These are phyloP conservation scores for Tenthredo notha DNA, from an alignment of 2,888 invertebrate species.

Conservation along the genomic window DNA sequence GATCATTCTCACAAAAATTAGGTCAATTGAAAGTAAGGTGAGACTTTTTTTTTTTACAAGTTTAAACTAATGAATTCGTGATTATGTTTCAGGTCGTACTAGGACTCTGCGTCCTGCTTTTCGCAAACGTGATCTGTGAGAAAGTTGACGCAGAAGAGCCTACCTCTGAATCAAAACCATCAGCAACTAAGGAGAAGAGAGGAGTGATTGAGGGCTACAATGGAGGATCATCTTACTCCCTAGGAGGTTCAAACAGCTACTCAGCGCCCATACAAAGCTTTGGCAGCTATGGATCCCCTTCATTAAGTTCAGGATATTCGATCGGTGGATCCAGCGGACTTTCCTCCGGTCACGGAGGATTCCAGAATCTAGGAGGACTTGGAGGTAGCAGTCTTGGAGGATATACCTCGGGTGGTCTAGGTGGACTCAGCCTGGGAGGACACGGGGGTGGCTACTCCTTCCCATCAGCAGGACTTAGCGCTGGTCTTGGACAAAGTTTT, in stretches of 20 bases:
- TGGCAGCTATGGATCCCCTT: conserved; percentile 14
- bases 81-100: conserved; percentile 66
- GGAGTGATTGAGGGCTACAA: conserved; percentile 68
- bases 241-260: conserved; percentile 62
- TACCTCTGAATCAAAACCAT: conserved; percentile 19
- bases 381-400: conserved; percentile 59
- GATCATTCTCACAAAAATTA: conserved; percentile 6
- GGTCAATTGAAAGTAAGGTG: conserved; percentile 42
- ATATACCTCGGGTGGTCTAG: conserved; percentile 51
- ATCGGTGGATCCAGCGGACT: conserved; percentile 55
- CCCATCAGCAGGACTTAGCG: conserved; percentile 57
- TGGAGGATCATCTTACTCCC: conserved; percentile 61
- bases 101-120: conserved; percentile 65
- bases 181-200: conserved; percentile 70
- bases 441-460: conserved; percentile 58
- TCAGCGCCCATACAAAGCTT: conserved; percentile 39
- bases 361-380: conserved; percentile 60
- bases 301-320: conserved; percentile 47
- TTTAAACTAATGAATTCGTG: not conserved
- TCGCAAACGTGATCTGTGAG: conserved; percentile 62
- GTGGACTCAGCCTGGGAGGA: conserved; percentile 54
- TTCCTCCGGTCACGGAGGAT: conserved; percentile 56
- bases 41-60: not conserved
- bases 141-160: conserved; percentile 22
- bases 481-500: conserved; percentile 61